Base-by-base conservation (phyloP, 2,797 vertebrate genomes). In the Linurgus olivaceus region DNA sequence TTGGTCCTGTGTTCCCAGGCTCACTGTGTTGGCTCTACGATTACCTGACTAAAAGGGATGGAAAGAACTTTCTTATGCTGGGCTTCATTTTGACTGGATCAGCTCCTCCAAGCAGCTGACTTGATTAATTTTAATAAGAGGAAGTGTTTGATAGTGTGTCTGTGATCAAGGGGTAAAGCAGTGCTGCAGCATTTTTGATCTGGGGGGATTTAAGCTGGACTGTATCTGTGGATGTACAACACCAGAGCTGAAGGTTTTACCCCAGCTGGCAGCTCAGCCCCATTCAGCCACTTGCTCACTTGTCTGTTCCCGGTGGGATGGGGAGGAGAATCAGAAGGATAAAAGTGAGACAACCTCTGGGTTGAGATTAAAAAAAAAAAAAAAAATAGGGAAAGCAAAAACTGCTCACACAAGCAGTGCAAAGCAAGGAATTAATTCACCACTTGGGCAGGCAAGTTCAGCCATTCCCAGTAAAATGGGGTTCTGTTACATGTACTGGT, bases 101-200 rank as follows among this genome's bases (percentile, higher is more conserved):
- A 38, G n/a, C 35, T 89, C 26, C n/a, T 63, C 24, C 52, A 67
- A 31, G 7, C 24, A 51, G 6, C 31, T 80, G 35, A 71, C 20
- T 73, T 58, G 40, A 58, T 73, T 67, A 61, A 67, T 52, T 90
- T 88, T 63, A 24, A 23, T 67, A 25, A 31, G 45, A 45, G 11
- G 8, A 38, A 76, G 23, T 0, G 0, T 66, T 76, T 74, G 29
- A 31, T 48, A 55, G 26, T 31, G 16, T 0, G 0, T 15, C 21
- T 54, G 17, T 25, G 12, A 67, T 59, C 19, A 38, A 38, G 5
- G 7, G 48, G 21, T 15, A 77, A 74, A 90, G 26, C 2, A 5
- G 37, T 15, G 17, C 28, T 37, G 52, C 33, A 61, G 15, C 18
- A 35, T 57, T 76, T 59, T 74, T 74, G 48, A 38, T 54, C 38